phyloP scores from a whole-genome alignment of 2,797 vertebrate genomes.

The Semotilus atromaculatus region DNA sequence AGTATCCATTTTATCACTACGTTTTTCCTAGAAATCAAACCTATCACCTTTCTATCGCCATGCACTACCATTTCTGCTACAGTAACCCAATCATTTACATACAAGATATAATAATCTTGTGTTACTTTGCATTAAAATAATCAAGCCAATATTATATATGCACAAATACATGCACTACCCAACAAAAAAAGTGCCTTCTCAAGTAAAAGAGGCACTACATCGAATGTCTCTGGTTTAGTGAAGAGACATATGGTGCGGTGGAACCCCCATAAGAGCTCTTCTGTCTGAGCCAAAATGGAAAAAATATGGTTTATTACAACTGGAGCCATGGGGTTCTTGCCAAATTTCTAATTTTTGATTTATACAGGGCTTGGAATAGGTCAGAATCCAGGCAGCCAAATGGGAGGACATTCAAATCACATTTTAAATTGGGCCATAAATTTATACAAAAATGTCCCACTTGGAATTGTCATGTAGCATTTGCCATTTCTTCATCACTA shows the following conservation, averaged over 20 bases:
- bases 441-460: neutral
- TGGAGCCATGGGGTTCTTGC: constrained; percentile 5
- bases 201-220: neutral
- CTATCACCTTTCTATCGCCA: neutral
- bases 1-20: neutral
- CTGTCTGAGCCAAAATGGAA: constrained; percentile 39
- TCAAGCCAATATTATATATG: neutral
- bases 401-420: neutral
- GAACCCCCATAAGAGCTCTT: constrained; percentile 37
- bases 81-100: neutral
- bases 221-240: constrained; percentile 27
- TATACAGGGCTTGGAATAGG: neutral
- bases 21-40: neutral
- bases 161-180: neutral
- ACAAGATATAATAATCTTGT: neutral
- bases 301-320: constrained; percentile 25
- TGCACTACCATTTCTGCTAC: neutral
- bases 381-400: constrained; percentile 14
- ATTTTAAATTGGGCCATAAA: constrained; percentile 2
- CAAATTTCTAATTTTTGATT: constrained; percentile 28
- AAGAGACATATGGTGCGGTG: constrained; percentile 52
- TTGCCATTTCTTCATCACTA: neutral
- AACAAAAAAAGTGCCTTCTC: neutral
- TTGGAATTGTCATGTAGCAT: neutral
- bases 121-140: neutral